Percentiles rank a stretch among this genome's conserved stretches.
Conservation (phyloP, 37 sponge, comb jelly and placozoan species). For the Bolinopsis microptera region DNA sequence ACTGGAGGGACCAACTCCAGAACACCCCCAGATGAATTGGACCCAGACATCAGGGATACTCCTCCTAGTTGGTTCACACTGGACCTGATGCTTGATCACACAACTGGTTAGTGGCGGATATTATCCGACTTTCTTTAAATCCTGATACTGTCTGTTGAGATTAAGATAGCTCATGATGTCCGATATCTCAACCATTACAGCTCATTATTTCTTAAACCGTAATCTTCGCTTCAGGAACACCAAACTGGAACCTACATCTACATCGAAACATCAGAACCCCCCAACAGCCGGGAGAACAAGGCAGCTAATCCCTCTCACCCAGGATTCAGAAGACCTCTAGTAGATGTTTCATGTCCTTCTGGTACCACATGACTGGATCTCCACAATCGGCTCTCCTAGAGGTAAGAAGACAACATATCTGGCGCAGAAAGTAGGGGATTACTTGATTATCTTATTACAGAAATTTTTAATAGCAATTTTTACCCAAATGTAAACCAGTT, state of each 20-base stretch:
- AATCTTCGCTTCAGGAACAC: constrained; percentile 35
- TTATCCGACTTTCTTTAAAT: too few species aligned
- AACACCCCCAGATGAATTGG: constrained; percentile 47
- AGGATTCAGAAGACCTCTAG: constrained; percentile 11
- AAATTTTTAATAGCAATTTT: too few species aligned
- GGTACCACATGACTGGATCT: constrained; percentile 67
- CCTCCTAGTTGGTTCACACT: constrained; percentile 35
- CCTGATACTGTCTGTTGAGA: too few species aligned
- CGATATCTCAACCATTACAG: too few species aligned
- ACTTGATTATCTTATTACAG: too few species aligned
- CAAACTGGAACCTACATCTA: constrained; percentile 65
- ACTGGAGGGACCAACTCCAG: constrained; percentile 29
- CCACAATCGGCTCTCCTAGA: too few species aligned
- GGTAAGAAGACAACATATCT: background rate
- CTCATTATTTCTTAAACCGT: too few species aligned
- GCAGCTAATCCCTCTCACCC: constrained; percentile 59
- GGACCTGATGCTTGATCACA: constrained; percentile 42
- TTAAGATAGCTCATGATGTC: too few species aligned
- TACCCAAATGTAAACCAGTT: too few species aligned
- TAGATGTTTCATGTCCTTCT: constrained; percentile 66
- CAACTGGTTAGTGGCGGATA: constrained; percentile 33
- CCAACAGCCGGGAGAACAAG: constrained; percentile 61
- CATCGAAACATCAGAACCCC: constrained; percentile 61
- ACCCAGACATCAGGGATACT: constrained; percentile 26
- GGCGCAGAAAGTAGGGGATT: too few species aligned